These are phyloP conservation scores for Rotaria macrura DNA, from an alignment of 2,888 invertebrate genomes.

Conservation along the genomic window DNA sequence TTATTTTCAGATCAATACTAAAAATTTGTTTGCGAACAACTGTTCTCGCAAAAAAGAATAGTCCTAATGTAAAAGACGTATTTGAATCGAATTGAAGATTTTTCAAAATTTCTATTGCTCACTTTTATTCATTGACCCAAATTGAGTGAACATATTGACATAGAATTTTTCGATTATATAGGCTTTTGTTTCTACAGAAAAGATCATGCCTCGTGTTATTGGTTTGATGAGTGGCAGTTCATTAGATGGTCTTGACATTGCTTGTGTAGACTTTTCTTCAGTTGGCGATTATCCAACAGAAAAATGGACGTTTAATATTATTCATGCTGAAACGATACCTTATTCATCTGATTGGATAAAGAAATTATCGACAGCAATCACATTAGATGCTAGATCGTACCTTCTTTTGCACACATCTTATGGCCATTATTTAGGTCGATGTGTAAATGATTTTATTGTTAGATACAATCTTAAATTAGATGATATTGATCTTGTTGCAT, in stretches of 20 bases:
- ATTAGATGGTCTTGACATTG: conserved; percentile 43
- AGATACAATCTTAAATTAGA: conserved; percentile 26
- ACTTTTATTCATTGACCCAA: too few relatives aligned
- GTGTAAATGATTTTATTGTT: conserved; percentile 38
- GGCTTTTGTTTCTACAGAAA: too few relatives aligned
- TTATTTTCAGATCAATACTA: too few relatives aligned
- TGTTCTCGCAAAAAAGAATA: too few relatives aligned
- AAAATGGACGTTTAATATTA: conserved; percentile 41
- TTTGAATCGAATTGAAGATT: too few relatives aligned
- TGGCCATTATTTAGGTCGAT: conserved; percentile 41
- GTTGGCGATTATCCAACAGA: neutral
- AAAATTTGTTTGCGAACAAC: too few relatives aligned
- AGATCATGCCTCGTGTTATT: conserved; percentile 33
- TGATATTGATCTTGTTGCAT: conserved; percentile 40
- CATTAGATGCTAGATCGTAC: conserved; percentile 38
- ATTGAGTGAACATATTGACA: too few relatives aligned
- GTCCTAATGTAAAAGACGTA: too few relatives aligned
- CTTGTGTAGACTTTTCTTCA: conserved; percentile 34
- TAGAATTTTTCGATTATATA: neutral
- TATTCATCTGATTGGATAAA: conserved; percentile 35
- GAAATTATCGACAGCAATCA: conserved; percentile 36
- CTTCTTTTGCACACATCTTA: conserved; percentile 40
- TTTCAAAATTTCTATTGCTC: too few relatives aligned
- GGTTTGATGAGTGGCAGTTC: conserved; percentile 46
- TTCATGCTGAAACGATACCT: conserved; percentile 38